These are phyloP conservation scores for Acromyrmex charruanus DNA, from an alignment of 1,140 invertebrate genomes.

Conservation along the genomic window DNA sequence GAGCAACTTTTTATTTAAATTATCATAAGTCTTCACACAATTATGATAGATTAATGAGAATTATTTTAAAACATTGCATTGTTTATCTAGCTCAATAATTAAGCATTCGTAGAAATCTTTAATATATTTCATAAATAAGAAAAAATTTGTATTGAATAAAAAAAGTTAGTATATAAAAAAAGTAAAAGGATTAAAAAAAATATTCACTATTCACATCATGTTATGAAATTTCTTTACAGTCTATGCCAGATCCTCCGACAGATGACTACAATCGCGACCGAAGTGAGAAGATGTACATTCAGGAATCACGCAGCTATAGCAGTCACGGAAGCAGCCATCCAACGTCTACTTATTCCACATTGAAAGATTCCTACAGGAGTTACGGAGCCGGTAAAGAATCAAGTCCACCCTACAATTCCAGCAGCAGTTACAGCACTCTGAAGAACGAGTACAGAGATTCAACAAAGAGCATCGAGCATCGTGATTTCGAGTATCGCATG, in stretches of 20 bases:
- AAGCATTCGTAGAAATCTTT: no score
- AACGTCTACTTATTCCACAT: conserved; percentile 82
- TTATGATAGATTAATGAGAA: no score
- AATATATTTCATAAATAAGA: no score
- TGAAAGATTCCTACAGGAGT: conserved; percentile 83
- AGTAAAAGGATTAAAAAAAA: not conserved
- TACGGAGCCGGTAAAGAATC: conserved; percentile 81
- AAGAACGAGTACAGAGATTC: conserved; percentile 81
- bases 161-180: not conserved
- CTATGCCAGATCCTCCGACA: conserved; percentile 83
- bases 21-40: no score
- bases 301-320: conserved; percentile 80
- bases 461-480: conserved; percentile 68
- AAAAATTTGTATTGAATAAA: no score
- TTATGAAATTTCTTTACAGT: conserved; percentile 73
- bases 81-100: no score
- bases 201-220: not conserved
- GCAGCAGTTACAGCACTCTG: conserved; percentile 82
- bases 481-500: conserved; percentile 77
- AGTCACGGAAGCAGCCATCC: conserved; percentile 80
- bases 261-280: conserved; percentile 80
- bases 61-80: no score
- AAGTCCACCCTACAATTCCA: conserved; percentile 80
- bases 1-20: no score
- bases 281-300: conserved; percentile 83